Conservation (phyloP, 2,797 vertebrate species). For the Salmo trutta region DNA sequence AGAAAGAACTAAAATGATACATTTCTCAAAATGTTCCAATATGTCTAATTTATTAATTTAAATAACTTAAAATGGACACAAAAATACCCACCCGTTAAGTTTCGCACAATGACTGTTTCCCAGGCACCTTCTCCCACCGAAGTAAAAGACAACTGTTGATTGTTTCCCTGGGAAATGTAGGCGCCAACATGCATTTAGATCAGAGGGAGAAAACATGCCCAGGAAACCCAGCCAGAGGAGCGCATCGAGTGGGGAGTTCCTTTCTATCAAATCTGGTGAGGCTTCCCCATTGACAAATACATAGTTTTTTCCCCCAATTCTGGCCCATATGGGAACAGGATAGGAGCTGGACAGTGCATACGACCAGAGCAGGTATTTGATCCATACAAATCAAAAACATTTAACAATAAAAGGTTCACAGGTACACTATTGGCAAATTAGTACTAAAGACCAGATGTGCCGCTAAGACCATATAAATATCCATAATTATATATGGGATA, state of each 20-base stretch:
- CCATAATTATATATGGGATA: conserved; percentile 17
- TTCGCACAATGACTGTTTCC: conserved; percentile 64
- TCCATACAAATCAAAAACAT: conserved; percentile 30
- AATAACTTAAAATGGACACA: conserved; percentile 81
- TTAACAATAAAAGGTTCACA: not conserved
- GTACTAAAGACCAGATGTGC: not conserved
- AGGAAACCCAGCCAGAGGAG: conserved; percentile 46
- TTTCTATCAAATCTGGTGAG: conserved; percentile 49
- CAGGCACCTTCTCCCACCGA: conserved; percentile 62
- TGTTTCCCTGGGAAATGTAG: conserved; percentile 72
- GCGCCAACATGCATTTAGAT: conserved; percentile 56
- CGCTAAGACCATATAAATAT: not conserved
- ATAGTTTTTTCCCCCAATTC: conserved; percentile 30
- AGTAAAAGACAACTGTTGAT: conserved; percentile 57
- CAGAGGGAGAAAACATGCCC: conserved; percentile 55
- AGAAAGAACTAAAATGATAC: conserved; percentile 23
- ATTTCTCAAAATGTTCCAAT: conserved; percentile 39
- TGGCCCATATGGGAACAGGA: conserved; percentile 35
- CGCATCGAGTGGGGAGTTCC: conserved; percentile 42
- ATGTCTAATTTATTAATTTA: conserved; percentile 79
- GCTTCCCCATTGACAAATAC: conserved; percentile 30
- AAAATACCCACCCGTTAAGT: conserved; percentile 65
- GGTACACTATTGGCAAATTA: not conserved
- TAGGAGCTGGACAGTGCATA: conserved; percentile 26
- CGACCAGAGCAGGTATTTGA: conserved; percentile 35